Percentiles rank a stretch among this genome's conserved stretches.
Conservation (phyloP, 2,888 invertebrate species). For the Mythimna albipuncta region DNA sequence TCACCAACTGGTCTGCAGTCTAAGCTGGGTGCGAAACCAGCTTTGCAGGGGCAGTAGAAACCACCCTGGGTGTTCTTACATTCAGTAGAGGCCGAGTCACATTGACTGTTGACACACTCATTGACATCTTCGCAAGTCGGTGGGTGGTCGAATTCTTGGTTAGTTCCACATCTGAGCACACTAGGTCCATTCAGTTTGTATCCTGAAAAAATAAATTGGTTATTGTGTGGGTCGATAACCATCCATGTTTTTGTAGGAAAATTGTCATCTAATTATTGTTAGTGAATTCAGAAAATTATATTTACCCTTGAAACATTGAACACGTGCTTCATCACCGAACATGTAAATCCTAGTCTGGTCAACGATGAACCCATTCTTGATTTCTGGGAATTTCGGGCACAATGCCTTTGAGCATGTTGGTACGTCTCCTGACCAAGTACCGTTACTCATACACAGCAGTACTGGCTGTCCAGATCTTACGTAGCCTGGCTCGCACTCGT, state of each 20-base stretch:
- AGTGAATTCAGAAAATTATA: not conserved
- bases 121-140: conserved; percentile 98
- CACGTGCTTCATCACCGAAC: conserved; percentile 97
- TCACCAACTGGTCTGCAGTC: conserved; percentile 98
- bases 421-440: conserved; percentile 98
- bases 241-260: not conserved
- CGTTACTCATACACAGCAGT: conserved; percentile 98
- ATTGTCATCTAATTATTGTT: not conserved
- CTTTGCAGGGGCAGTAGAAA: conserved; percentile 96
- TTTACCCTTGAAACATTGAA: conserved; percentile 95
- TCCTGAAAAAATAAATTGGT: conserved; percentile 86
- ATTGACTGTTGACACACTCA: conserved; percentile 97
- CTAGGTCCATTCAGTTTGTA: conserved; percentile 96
- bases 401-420: conserved; percentile 95
- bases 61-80: conserved; percentile 97
- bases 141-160: conserved; percentile 95
- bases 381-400: conserved; percentile 94
- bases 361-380: conserved; percentile 96
- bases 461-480: conserved; percentile 97
- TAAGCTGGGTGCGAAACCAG: conserved; percentile 95
- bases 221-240: too few species aligned
- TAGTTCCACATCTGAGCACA: conserved; percentile 96
- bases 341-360: conserved; percentile 94
- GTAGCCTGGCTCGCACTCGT: conserved; percentile 98
- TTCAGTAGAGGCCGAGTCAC: conserved; percentile 97